Evolutionary conservation across 1,140 invertebrate species (phyloP), one percentile per base, ranked within the genome.

Genomic region (Cryptotermes secundus): DNA sequence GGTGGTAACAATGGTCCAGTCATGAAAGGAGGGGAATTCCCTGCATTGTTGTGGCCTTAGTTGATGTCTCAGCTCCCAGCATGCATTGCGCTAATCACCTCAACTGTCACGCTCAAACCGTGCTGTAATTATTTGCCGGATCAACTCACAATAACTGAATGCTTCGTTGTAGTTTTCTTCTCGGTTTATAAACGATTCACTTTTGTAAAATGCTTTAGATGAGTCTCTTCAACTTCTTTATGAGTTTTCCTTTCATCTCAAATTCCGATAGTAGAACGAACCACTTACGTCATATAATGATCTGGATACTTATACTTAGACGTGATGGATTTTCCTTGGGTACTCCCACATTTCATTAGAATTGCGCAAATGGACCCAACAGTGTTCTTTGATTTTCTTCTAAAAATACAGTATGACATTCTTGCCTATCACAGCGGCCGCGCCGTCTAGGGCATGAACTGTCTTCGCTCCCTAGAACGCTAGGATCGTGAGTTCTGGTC

Each of bases 41-140:
- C 59, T 72, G 59, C n/a, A 72, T 72, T 72, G 59, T 72, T 72
- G 59, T 72, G 59, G 59, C 59, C 59, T 26, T n/a, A 31, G 59
- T 16, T 72, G 59, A 72, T 72, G 59, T 72, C 59, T 72, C 59
- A 72, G 59, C 59, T 72, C 59, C 59, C 59, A 72, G 59, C 59
- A 72, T 72, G 59, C 59, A 72, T 31, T 72, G n/a, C 59, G 59
- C 59, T 72, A 72, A 72, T 72, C 59, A 72, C 59, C 59, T 72
- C 59, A 72, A 72, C 59, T 72, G 59, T 72, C 59, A 72, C 59
- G 59, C 59, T 72, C 59, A 72, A 31, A 72, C 59, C 59, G 59
- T 72, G 59, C 59, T 72, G 59, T 72, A 72, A 72, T 72, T 72
- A 72, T 72, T 72, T 72, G 59, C 59, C 59, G 59, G 59, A 72